Base-by-base conservation (phyloP, 2,113 vertebrate species). In the Cisticola juncidis region DNA sequence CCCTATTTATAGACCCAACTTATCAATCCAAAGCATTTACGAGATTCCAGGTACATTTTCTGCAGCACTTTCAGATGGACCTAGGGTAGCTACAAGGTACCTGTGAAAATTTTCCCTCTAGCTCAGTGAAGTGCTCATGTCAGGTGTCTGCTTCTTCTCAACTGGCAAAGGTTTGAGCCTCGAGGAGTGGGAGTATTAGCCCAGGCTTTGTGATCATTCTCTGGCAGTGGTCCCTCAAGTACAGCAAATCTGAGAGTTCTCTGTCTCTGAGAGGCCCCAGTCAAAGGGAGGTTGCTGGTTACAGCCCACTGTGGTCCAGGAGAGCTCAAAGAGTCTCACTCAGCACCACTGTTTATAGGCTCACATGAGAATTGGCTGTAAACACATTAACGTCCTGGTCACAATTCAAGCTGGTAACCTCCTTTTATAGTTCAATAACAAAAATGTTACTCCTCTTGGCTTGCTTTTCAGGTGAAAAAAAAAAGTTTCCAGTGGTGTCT, bases 111-210 rank as follows among this genome's bases (percentile, higher is more conserved):
- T 58, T 24, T 56, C 33, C 31, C 18, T 51, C 0, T 1, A 44
- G 25, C 28, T 65, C 22, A 4, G 17, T 28, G 19, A 44, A 13
- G 26, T 65, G 35, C 26, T 50, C 22, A 7, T 25, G 21, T 57
- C 20, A 17, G 50, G 35, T 35, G 5, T 36, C 44, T 65, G 25
- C 58, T 28, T 36, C 31, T 28, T 65, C 68, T 65, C 51, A 33
- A 36, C 24, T 35, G 44, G 15, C 6, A 31, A 62, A 56, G 29
- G 21, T 31, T 1, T 21, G n/a, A 79, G 21, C 25, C 11, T 44
- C 0, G 1, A 61, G 44, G 14, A 44, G 5, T 12, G 6, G 36
- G 16, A 19, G 1, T 28, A 14, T 24, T 7, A 10, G 24, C 35
- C 18, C 26, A 26, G 26, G 14, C 4, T 69, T 21, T 22, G 5